These are phyloP conservation scores for Dufourea novaeangliae DNA, from an alignment of 1,140 invertebrate species.

Conservation along the genomic window DNA sequence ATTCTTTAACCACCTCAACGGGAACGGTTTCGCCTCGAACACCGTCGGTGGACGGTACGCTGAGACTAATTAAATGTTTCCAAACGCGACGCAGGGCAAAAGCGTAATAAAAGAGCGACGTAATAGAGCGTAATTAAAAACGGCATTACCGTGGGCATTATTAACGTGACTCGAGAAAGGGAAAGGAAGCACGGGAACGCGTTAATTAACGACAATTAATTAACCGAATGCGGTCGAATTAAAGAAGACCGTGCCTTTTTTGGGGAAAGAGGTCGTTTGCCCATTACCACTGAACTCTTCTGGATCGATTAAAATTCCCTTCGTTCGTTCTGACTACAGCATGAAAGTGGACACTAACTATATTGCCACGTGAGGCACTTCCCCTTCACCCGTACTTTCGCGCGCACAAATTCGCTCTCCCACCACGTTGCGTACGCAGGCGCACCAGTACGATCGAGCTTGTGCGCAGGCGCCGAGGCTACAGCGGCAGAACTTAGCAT, in stretches of 20 bases:
- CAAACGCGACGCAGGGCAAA: background rate
- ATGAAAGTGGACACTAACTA: too few relatives aligned
- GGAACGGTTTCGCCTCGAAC: background rate
- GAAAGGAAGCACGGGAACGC: slow-evolving; percentile 1
- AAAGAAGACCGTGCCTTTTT: background rate
- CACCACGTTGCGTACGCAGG: too few relatives aligned
- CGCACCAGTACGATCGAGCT: too few relatives aligned
- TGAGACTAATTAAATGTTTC: slow-evolving; percentile 42
- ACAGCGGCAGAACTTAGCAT: too few relatives aligned
- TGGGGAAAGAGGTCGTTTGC: background rate
- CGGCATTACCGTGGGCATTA: slow-evolving; percentile 19
- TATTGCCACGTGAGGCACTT: too few relatives aligned
- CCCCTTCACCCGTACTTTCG: too few relatives aligned
- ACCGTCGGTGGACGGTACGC: background rate
- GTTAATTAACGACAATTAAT: slow-evolving; percentile 45
- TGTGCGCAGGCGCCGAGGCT: too few relatives aligned
- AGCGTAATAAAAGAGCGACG: slow-evolving; percentile 40
- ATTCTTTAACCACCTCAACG: slow-evolving; percentile 25
- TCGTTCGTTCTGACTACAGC: background rate
- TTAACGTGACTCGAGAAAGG: slow-evolving; percentile 16
- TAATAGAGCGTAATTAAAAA: slow-evolving; percentile 49
- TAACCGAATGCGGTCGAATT: slow-evolving; percentile 21
- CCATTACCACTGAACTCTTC: background rate
- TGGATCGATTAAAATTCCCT: background rate
- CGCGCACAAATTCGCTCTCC: too few relatives aligned